Conservation (phyloP, 2,888 invertebrate genomes). For the Thyatira batis region DNA sequence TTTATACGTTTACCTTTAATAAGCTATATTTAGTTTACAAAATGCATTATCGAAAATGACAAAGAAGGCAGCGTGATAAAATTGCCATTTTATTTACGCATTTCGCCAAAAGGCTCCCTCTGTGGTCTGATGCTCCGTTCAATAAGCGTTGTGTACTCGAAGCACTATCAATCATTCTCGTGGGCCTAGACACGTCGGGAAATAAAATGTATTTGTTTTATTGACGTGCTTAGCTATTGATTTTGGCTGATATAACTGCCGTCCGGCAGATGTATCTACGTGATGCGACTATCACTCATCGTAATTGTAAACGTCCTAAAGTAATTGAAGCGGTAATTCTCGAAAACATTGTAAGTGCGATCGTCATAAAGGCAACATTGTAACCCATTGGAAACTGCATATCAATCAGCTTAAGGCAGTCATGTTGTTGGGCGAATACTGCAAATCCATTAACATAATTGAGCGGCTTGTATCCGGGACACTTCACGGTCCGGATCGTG, state of each 20-base stretch:
- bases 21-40: slow-evolving; percentile 31
- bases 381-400: slow-evolving; percentile 42
- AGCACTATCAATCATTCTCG: slow-evolving; percentile 77
- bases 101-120: slow-evolving; percentile 48
- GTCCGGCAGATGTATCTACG: slow-evolving; percentile 30
- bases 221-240: slow-evolving; percentile 66
- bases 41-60: slow-evolving; percentile 56
- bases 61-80: slow-evolving; percentile 40
- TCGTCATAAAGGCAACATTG: slow-evolving; percentile 39
- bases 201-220: slow-evolving; percentile 74
- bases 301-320: slow-evolving; percentile 5
- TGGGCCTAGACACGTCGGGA: slow-evolving; percentile 63
- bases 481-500: slow-evolving; percentile 65
- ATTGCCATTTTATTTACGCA: slow-evolving; percentile 51
- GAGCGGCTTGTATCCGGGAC: slow-evolving; percentile 72
- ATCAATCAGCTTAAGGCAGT: slow-evolving; percentile 60
- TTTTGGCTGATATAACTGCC: slow-evolving; percentile 63
- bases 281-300: slow-evolving; percentile 18
- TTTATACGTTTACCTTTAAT: slow-evolving; percentile 36
- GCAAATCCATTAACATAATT: slow-evolving; percentile 77
- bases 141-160: slow-evolving; percentile 70
- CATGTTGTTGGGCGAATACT: slow-evolving; percentile 59
- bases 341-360: slow-evolving; percentile 30
- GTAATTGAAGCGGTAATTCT: not conserved
- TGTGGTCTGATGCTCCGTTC: slow-evolving; percentile 45